Evolutionary conservation across 2,888 invertebrate species (phyloP).

Genomic region (Epicampocera succincta): DNA sequence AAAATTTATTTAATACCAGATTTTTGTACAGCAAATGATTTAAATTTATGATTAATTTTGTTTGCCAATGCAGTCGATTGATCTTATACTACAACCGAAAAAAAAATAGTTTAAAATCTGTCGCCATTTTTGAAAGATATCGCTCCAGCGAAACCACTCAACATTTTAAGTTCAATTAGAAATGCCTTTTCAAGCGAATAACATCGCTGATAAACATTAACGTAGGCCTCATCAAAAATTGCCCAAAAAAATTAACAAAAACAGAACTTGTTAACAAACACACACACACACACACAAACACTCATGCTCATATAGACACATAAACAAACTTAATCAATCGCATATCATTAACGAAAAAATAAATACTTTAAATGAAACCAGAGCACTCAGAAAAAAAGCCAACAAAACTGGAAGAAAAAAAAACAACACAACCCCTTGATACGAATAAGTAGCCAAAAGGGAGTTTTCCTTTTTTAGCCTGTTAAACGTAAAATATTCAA

Average conservation of each 20-base stretch:
- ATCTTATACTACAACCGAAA: too few relatives aligned
- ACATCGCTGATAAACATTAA: conserved; percentile 63
- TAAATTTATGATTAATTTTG: too few relatives aligned
- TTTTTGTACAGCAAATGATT: too few relatives aligned
- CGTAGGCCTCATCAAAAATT: conserved; percentile 57
- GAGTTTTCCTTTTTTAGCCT: conserved; percentile 27
- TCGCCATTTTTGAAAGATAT: conserved; percentile 19
- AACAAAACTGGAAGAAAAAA: neutral
- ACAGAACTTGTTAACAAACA: conserved; percentile 3
- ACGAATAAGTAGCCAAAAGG: conserved; percentile 49
- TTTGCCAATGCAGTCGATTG: too few relatives aligned
- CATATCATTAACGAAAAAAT: conserved; percentile 55
- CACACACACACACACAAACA: neutral
- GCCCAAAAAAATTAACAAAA: conserved; percentile 34
- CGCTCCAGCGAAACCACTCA: conserved; percentile 51
- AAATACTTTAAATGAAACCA: conserved; percentile 46
- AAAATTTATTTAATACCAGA: too few relatives aligned
- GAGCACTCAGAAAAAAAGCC: conserved; percentile 28
- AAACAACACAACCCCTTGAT: conserved; percentile 12
- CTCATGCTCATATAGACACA: neutral
- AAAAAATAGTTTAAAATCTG: too few relatives aligned
- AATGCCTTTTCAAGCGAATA: conserved; percentile 62
- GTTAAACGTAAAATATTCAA: conserved; percentile 35
- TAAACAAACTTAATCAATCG: conserved; percentile 43
- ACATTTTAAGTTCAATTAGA: conserved; percentile 62